phyloP scores from a whole-genome alignment of 1,140 invertebrate species.

The Drosophila pectinifera region DNA sequence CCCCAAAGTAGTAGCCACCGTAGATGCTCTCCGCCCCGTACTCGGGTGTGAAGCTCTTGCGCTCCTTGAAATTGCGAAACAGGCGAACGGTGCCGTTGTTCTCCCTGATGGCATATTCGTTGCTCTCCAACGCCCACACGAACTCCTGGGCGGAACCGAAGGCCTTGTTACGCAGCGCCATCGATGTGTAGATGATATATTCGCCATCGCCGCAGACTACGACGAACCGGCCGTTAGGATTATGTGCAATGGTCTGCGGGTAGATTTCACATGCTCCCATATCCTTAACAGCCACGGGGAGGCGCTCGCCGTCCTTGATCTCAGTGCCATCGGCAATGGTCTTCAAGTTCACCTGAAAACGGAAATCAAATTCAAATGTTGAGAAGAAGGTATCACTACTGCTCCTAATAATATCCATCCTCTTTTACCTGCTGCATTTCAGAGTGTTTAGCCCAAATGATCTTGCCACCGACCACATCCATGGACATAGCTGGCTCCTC shows the following conservation, averaged over 20 bases:
- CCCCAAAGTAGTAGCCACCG: slow-evolving; percentile 97
- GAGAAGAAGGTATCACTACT: background rate
- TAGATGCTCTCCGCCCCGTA: slow-evolving; percentile 98
- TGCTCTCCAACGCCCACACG: slow-evolving; percentile 99
- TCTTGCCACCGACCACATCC: slow-evolving; percentile 99
- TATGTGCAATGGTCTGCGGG: slow-evolving; percentile 99
- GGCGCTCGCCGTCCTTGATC: slow-evolving; percentile 95
- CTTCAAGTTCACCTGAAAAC: slow-evolving; percentile 87
- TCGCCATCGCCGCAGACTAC: slow-evolving; percentile 99
- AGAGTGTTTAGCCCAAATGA: slow-evolving; percentile 99
- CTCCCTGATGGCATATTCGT: slow-evolving; percentile 97
- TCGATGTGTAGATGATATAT: slow-evolving; percentile 99
- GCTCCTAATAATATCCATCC: background rate
- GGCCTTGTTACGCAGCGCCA: slow-evolving; percentile 99
- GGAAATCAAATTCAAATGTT: slow-evolving; percentile 82
- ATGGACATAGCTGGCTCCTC: slow-evolving; percentile 99
- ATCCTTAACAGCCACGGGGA: slow-evolving; percentile 97
- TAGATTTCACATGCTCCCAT: slow-evolving; percentile 99
- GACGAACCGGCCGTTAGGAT: slow-evolving; percentile 99
- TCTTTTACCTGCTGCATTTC: slow-evolving; percentile 96
- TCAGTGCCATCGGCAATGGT: slow-evolving; percentile 86
- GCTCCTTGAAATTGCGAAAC: slow-evolving; percentile 99
- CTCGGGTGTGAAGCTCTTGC: slow-evolving; percentile 97
- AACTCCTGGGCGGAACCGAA: slow-evolving; percentile 99
- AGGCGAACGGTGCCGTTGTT: slow-evolving; percentile 95